Conservation (phyloP, 1,140 invertebrate species). For the Habropoda laboriosa region DNA sequence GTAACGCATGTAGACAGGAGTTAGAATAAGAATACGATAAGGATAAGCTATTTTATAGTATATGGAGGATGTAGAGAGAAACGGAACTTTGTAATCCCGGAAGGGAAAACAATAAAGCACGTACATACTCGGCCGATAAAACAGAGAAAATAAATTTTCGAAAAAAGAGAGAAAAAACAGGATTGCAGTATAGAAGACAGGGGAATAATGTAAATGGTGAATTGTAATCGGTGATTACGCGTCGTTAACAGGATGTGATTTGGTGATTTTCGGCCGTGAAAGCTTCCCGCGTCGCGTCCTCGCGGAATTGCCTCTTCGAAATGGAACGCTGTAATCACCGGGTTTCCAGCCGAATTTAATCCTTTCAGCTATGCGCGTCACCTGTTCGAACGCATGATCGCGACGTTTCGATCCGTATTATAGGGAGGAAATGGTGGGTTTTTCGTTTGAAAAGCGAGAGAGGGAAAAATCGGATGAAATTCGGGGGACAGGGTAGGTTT, state of each 20-base stretch:
- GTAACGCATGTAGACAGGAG: too few species aligned
- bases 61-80: too few species aligned
- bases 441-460: not conserved
- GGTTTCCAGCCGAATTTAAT: slow-evolving; percentile 34
- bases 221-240: not conserved
- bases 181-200: not conserved
- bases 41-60: too few species aligned
- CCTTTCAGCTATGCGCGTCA: slow-evolving; percentile 4
- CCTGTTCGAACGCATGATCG: slow-evolving; percentile 1
- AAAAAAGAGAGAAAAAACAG: too few species aligned
- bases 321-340: slow-evolving; percentile 22
- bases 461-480: not conserved
- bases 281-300: not conserved
- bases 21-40: too few species aligned
- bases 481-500: not conserved
- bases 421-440: not conserved
- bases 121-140: too few species aligned
- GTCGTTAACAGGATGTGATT: not conserved
- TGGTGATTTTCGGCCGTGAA: not conserved
- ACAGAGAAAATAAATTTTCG: not conserved
- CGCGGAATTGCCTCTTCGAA: not conserved
- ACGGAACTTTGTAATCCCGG: too few species aligned
- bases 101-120: too few species aligned
- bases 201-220: slow-evolving; percentile 16
- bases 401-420: not conserved